Evolutionary conservation across 2,888 invertebrate genomes (phyloP).

Genomic region (Macrostomum cliftonense): DNA sequence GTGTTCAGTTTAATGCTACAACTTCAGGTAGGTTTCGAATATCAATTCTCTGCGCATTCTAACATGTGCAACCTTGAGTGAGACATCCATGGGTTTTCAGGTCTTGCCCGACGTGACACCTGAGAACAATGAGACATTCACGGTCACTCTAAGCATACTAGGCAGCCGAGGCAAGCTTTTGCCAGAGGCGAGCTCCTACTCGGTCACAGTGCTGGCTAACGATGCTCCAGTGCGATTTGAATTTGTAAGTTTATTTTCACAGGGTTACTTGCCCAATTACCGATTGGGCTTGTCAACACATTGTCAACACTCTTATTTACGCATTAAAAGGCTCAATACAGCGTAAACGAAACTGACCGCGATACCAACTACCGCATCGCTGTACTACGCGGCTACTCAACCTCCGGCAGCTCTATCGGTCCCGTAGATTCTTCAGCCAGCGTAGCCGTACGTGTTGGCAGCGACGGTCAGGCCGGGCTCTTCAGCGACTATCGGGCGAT

Average conservation of each 20-base stretch:
- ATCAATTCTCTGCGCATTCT: background rate
- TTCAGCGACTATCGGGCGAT: slow-evolving; percentile 20
- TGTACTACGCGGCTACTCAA: slow-evolving; percentile 21
- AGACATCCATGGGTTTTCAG: background rate
- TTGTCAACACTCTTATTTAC: no score
- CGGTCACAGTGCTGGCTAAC: slow-evolving; percentile 22
- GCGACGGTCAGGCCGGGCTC: slow-evolving; percentile 15
- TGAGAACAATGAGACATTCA: background rate
- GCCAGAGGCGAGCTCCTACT: no score
- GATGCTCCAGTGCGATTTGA: slow-evolving; percentile 30
- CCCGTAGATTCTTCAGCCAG: slow-evolving; percentile 17
- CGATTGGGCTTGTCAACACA: no score
- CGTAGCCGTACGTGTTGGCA: slow-evolving; percentile 17
- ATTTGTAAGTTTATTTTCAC: slow-evolving; percentile 17
- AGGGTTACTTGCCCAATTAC: slow-evolving; percentile 4
- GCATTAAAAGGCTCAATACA: slow-evolving; percentile 18
- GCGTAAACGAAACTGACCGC: slow-evolving; percentile 21
- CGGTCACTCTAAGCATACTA: slow-evolving; percentile 16
- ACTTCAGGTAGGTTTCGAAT: slow-evolving; percentile 14
- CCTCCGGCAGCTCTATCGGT: slow-evolving; percentile 21
- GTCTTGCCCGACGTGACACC: background rate
- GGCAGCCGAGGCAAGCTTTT: no score
- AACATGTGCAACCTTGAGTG: no score
- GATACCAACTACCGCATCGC: slow-evolving; percentile 14
- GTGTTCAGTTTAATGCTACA: slow-evolving; percentile 16